phyloP scores from a whole-genome alignment of 1,140 invertebrate genomes.

The Chymomyza costata region DNA sequence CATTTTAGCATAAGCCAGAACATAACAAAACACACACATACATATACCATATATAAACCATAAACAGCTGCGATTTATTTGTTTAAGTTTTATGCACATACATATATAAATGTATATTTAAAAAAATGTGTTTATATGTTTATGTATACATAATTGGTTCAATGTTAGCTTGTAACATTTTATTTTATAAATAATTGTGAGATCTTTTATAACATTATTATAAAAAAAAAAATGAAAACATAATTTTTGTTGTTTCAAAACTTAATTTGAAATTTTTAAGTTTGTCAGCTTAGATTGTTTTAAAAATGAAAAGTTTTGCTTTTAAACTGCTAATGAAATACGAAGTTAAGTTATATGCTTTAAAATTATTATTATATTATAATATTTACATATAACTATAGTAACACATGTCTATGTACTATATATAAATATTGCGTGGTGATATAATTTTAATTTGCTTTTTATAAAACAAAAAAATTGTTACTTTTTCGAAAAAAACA shows the following conservation, averaged over 20 bases:
- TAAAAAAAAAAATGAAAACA: not conserved
- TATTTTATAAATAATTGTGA: not conserved
- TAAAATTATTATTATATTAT: conserved; percentile 14
- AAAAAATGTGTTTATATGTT: conserved; percentile 11
- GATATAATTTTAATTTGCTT: conserved; percentile 70
- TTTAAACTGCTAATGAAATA: too few relatives aligned
- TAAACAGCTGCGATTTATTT: conserved; percentile 66
- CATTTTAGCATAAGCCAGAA: conserved; percentile 1
- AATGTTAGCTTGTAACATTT: conserved; percentile 40
- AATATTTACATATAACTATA: conserved; percentile 10
- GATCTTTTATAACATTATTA: not conserved
- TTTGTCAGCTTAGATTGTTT: too few relatives aligned
- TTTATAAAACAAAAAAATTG: conserved; percentile 21
- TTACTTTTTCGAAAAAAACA: conserved; percentile 48
- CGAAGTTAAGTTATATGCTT: too few relatives aligned
- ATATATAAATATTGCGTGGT: conserved; percentile 50
- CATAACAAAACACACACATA: not conserved
- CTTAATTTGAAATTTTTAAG: conserved; percentile 18
- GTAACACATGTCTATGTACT: conserved; percentile 35
- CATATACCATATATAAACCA: conserved; percentile 27
- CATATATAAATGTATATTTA: conserved; percentile 22
- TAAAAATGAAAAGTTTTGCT: too few relatives aligned
- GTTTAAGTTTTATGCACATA: conserved; percentile 49
- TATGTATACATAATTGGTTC: conserved; percentile 51
- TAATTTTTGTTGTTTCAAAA: too few relatives aligned